Conservation (phyloP, 2,797 vertebrate genomes). For the Gymnothorax javanicus region DNA sequence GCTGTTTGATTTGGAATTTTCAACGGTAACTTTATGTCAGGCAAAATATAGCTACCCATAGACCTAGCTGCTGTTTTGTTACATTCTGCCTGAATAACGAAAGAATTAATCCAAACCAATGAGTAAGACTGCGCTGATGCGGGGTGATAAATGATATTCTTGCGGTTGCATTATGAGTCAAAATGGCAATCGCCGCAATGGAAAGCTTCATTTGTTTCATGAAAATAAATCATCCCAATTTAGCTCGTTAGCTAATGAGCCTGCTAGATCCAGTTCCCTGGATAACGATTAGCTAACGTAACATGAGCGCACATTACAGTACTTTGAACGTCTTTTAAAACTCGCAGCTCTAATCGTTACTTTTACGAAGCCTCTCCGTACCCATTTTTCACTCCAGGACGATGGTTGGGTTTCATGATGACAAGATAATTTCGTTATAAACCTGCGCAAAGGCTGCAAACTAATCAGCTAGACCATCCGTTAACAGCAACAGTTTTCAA, state of each 20-base stretch:
- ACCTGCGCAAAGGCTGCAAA: neutral
- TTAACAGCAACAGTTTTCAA: slow-evolving; percentile 6
- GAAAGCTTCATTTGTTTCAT: neutral
- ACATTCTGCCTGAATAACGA: neutral
- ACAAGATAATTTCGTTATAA: neutral
- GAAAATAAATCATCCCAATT: neutral
- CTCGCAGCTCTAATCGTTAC: neutral
- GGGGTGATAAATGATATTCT: neutral
- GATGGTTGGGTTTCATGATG: neutral
- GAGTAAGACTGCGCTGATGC: neutral
- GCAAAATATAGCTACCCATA: neutral
- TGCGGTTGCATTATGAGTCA: neutral
- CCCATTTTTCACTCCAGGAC: neutral
- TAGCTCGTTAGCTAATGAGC: too few relatives aligned
- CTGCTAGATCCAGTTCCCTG: too few relatives aligned
- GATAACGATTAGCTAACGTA: too few relatives aligned
- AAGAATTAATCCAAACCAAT: neutral
- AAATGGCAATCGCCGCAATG: neutral
- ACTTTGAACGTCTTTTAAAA: neutral
- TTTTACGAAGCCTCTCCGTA: neutral
- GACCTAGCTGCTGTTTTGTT: too few relatives aligned
- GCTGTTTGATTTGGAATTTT: neutral
- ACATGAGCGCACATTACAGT: neutral
- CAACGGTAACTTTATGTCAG: neutral
- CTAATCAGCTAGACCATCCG: neutral